A percentile compares a stretch with the other conserved stretches of the same genome.
Evolutionary conservation across 1,140 invertebrate genomes (phyloP).

Genomic region (Zophobas morio): DNA sequence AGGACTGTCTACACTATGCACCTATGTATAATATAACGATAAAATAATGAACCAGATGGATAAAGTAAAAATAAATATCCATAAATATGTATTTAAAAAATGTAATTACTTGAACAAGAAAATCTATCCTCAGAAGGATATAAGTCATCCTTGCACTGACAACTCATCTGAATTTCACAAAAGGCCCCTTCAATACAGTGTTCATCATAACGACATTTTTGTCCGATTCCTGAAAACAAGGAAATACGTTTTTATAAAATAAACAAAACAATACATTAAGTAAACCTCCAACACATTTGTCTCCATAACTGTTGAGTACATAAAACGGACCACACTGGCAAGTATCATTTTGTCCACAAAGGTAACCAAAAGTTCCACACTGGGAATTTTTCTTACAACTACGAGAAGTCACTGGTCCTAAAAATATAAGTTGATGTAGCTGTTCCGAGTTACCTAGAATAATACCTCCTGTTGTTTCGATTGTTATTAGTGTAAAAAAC

Average conservation of each 20-base stretch:
- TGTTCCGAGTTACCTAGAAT: too few relatives aligned
- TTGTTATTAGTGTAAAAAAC: too few relatives aligned
- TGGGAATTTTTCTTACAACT: conserved; percentile 49
- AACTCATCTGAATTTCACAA: conserved; percentile 59
- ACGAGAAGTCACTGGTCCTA: not conserved
- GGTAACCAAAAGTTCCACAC: conserved; percentile 60
- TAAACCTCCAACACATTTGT: conserved; percentile 60
- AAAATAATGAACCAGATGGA: too few relatives aligned
- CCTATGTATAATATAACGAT: too few relatives aligned
- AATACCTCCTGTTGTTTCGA: too few relatives aligned
- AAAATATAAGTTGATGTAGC: conserved; percentile 33
- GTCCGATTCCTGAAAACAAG: conserved; percentile 56
- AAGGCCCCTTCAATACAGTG: conserved; percentile 62
- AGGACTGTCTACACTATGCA: too few relatives aligned
- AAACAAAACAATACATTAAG: too few relatives aligned
- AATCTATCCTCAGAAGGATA: conserved; percentile 52
- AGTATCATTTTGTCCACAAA: conserved; percentile 59
- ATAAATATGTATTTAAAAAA: not conserved
- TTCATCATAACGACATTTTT: conserved; percentile 61
- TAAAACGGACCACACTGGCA: conserved; percentile 58
- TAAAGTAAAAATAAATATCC: too few relatives aligned
- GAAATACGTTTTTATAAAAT: conserved; percentile 11
- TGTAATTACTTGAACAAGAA: conserved; percentile 57
- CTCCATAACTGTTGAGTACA: conserved; percentile 51
- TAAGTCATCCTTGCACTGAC: conserved; percentile 60